Evolutionary conservation across 2,888 invertebrate genomes (phyloP).

Genomic region (Lordiphosa fenestrarum): DNA sequence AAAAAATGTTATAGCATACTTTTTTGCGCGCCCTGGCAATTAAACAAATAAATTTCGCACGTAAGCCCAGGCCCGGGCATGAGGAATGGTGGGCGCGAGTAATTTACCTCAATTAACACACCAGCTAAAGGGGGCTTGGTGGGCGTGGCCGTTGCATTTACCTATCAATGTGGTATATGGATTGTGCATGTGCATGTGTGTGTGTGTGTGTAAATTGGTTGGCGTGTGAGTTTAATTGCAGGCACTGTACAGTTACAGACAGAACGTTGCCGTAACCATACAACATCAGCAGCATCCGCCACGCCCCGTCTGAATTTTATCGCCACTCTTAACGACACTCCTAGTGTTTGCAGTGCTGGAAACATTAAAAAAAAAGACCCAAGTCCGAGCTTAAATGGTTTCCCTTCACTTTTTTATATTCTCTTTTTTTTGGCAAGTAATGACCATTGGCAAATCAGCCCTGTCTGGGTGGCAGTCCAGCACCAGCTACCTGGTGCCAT

Average conservation of each 20-base stretch:
- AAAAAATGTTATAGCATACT: constrained; percentile 52
- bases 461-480: constrained; percentile 20
- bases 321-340: constrained; percentile 68
- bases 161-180: constrained; percentile 25
- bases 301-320: constrained; percentile 67
- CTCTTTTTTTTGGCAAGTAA: constrained; percentile 43
- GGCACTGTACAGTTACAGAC: constrained; percentile 69
- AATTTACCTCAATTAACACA: constrained; percentile 76
- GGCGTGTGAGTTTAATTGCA: constrained; percentile 61
- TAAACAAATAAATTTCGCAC: constrained; percentile 71
- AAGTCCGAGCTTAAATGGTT: constrained; percentile 16
- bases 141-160: constrained; percentile 7
- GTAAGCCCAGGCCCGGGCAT: constrained; percentile 41
- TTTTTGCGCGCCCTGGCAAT: constrained; percentile 50
- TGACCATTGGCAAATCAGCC: constrained; percentile 51
- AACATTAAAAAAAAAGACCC: constrained; percentile 29
- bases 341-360: constrained; percentile 43
- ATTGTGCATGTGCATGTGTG: constrained; percentile 11
- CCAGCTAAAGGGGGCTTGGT: constrained; percentile 34
- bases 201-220: constrained; percentile 12
- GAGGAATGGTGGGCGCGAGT: constrained; percentile 49
- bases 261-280: constrained; percentile 44
- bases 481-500: constrained; percentile 47
- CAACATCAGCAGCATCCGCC: constrained; percentile 24
- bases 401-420: background rate